phyloP scores from a whole-genome alignment of 2,888 invertebrate species.

The Metellina segmentata region DNA sequence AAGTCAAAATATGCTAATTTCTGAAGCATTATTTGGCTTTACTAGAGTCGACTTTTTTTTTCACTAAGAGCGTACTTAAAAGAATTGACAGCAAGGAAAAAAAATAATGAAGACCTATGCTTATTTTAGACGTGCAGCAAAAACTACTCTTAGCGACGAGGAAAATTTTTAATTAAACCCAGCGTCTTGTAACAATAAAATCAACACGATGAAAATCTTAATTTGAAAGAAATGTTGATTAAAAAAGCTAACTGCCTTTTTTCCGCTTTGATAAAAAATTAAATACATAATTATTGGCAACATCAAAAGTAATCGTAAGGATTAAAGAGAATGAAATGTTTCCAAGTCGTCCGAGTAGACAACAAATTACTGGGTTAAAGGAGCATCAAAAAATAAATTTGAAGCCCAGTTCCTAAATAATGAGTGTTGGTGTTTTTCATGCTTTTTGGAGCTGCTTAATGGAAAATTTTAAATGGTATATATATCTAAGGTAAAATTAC shows the following conservation, averaged over 20 bases:
- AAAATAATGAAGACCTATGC: neutral
- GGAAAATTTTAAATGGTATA: too few species aligned
- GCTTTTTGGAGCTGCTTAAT: too few species aligned
- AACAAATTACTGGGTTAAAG: too few species aligned
- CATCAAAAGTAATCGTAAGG: neutral
- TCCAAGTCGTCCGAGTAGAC: neutral
- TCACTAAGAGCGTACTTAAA: neutral
- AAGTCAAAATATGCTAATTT: neutral
- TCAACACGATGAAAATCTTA: neutral
- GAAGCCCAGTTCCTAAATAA: too few species aligned
- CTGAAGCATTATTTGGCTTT: neutral
- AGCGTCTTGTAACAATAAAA: constrained; percentile 12
- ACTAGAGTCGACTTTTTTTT: neutral
- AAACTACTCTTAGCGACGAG: neutral
- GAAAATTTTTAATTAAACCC: constrained; percentile 11
- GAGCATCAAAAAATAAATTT: too few species aligned
- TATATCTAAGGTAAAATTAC: too few species aligned
- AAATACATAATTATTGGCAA: neutral
- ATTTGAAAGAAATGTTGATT: neutral
- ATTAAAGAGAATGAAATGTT: neutral
- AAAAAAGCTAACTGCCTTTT: neutral
- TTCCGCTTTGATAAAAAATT: neutral
- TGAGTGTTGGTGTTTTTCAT: too few species aligned
- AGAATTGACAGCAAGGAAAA: neutral
- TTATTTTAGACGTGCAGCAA: neutral